Evolutionary conservation across 1,140 invertebrate genomes (phyloP).

Genomic region (Lucilia cuprina): DNA sequence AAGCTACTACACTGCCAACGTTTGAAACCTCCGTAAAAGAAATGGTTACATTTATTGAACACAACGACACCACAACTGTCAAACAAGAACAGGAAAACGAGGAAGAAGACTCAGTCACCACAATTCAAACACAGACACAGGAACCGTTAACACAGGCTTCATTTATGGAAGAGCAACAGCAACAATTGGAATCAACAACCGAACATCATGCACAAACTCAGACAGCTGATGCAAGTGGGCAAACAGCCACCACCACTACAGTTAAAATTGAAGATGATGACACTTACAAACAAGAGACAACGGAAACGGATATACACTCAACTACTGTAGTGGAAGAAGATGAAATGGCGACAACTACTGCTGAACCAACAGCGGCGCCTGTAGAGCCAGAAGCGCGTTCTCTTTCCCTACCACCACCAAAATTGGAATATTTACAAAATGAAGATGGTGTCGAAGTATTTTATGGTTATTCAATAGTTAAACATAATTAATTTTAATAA

Average conservation of each 20-base stretch:
- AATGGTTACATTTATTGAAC: conserved; percentile 5
- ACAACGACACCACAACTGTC: not conserved
- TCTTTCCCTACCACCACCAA: conserved; percentile 44
- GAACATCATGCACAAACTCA: not conserved
- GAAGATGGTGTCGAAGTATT: conserved; percentile 57
- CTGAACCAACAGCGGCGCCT: conserved; percentile 23
- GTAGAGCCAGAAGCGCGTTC: conserved; percentile 28
- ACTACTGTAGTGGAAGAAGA: not conserved
- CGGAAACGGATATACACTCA: not conserved
- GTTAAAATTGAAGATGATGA: not conserved
- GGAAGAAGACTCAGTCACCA: not conserved
- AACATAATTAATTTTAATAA: conserved; percentile 27
- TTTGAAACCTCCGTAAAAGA: not conserved
- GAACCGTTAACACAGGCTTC: not conserved
- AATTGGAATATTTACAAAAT: conserved; percentile 54
- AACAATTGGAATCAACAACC: not conserved
- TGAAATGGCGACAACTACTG: conserved; percentile 11
- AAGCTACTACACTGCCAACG: not conserved
- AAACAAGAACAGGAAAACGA: not conserved
- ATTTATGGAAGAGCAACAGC: conserved; percentile 22
- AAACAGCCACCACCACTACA: not conserved
- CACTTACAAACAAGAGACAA: not conserved
- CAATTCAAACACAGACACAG: not conserved
- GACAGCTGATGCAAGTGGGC: conserved; percentile 2
- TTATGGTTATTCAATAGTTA: conserved; percentile 51